Evolutionary conservation across 1,140 invertebrate species (phyloP), one percentile per base, ranked within the genome.

Genomic region (Drosophila varians): DNA sequence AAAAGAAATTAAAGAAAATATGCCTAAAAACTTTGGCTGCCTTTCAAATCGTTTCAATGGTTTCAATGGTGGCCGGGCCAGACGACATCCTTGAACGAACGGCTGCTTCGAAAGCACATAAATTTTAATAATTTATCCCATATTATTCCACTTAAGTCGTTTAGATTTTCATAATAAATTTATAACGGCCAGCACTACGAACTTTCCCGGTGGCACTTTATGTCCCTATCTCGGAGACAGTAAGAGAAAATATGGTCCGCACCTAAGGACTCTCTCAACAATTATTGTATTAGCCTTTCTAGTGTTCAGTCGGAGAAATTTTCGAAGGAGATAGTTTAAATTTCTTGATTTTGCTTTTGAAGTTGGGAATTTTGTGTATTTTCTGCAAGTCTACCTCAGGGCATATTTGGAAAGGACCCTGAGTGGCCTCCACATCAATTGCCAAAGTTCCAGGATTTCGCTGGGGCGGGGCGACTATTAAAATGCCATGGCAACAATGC

Each of bases 91-190:
- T 60, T 38, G 54, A 56, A 55, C 21, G 53, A n/a, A 46, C 51
- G 52, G 18, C 65, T 48, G 52, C 62, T 86, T 77, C 62, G 80
- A 77, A 87, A 82, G 83, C 77, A 88, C 82, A 86, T 86, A 86
- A 86, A 86, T 86, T 86, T 86, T 87, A 87, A 86, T 86, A 86
- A 86, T 86, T 86, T 86, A 86, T 86, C 83, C 82, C 83, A 86
- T 86, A 86, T 86, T 86, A 87, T 82, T 86, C 82, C 82, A 86
- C 82, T 87, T 86, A 86, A 86, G 82, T 86, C 82, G 82, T 86
- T 86, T 87, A 86, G 82, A 86, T 86, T 86, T 86, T 82, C 82
- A 88, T 86, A 86, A 86, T 86, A 86, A 86, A 86, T 86, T 86
- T 88, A 86, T 86, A 86, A 84, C 80, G 80, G 76, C 82, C 74